Conservation (phyloP, 2,888 invertebrate species). For the Pogonocherus hispidulus region DNA sequence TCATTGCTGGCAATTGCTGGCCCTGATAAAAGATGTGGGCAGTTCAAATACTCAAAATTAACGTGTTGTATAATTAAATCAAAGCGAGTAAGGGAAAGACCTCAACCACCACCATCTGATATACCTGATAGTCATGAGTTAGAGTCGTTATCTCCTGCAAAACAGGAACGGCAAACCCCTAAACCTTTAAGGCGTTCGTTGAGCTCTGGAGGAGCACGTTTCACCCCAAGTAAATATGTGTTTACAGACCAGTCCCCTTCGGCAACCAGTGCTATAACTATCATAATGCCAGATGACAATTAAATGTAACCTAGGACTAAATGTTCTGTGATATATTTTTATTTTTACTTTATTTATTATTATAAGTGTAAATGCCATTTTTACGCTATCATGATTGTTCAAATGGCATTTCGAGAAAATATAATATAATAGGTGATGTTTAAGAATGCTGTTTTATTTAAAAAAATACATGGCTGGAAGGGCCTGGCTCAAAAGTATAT, state of each 20-base stretch:
- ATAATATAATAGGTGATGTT: slow-evolving; percentile 14
- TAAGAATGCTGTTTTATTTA: slow-evolving; percentile 17
- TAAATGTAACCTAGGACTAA: slow-evolving; percentile 61
- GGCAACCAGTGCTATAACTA: slow-evolving; percentile 77
- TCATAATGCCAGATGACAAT: slow-evolving; percentile 75
- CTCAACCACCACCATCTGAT: slow-evolving; percentile 52
- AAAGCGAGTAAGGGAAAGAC: slow-evolving; percentile 51
- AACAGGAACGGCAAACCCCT: slow-evolving; percentile 49
- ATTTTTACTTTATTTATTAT: slow-evolving; percentile 44
- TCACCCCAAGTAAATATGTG: slow-evolving; percentile 71
- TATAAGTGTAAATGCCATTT: slow-evolving; percentile 40
- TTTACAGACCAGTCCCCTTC: slow-evolving; percentile 64
- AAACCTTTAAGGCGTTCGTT: slow-evolving; percentile 55
- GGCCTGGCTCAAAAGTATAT: neutral
- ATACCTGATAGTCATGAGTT: slow-evolving; percentile 74
- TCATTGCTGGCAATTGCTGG: slow-evolving; percentile 83
- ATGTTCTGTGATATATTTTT: slow-evolving; percentile 64
- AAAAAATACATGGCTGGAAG: neutral
- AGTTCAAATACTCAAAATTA: slow-evolving; percentile 69
- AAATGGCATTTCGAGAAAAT: slow-evolving; percentile 41
- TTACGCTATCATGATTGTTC: slow-evolving; percentile 35
- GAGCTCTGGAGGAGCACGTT: slow-evolving; percentile 63
- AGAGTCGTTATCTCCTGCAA: slow-evolving; percentile 67
- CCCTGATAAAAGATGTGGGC: slow-evolving; percentile 75
- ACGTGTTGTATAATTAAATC: slow-evolving; percentile 49